These are phyloP conservation scores for Nipponacmea schrenckii DNA, from an alignment of 2,888 invertebrate species.

Conservation along the genomic window DNA sequence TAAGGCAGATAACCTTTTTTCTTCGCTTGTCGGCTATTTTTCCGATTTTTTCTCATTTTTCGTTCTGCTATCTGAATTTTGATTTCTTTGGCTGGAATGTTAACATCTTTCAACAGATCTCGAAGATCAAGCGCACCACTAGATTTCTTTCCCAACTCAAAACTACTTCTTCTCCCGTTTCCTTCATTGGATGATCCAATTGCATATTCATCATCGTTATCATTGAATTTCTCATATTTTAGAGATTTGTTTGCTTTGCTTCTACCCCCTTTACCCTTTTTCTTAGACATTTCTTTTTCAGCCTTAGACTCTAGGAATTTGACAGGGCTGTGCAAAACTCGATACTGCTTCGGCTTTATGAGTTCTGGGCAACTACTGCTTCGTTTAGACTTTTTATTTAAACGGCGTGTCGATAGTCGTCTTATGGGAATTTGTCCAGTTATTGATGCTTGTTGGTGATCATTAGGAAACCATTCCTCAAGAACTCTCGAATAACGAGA, in stretches of 20 bases:
- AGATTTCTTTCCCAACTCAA: not conserved
- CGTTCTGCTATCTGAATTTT: constrained; percentile 21
- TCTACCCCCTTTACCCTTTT: not conserved
- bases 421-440: not conserved
- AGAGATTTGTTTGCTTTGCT: too few relatives aligned
- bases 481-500: not conserved
- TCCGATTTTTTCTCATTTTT: constrained; percentile 6
- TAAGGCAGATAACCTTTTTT: not conserved
- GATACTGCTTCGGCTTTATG: not conserved
- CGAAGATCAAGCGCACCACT: constrained; percentile 2
- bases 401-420: not conserved
- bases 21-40: not conserved
- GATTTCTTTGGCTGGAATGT: constrained; percentile 24
- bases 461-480: not conserved
- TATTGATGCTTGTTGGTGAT: not conserved
- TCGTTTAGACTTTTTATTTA: not conserved
- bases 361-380: not conserved
- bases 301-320: not conserved
- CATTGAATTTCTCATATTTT: not conserved
- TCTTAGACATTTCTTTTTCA: not conserved
- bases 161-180: not conserved
- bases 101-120: constrained; percentile 16
- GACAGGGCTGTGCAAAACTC: not conserved
- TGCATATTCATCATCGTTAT: not conserved
- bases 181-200: not conserved